Base-by-base conservation (phyloP, 2,797 vertebrate species). In the Chrysocyon brachyurus region DNA sequence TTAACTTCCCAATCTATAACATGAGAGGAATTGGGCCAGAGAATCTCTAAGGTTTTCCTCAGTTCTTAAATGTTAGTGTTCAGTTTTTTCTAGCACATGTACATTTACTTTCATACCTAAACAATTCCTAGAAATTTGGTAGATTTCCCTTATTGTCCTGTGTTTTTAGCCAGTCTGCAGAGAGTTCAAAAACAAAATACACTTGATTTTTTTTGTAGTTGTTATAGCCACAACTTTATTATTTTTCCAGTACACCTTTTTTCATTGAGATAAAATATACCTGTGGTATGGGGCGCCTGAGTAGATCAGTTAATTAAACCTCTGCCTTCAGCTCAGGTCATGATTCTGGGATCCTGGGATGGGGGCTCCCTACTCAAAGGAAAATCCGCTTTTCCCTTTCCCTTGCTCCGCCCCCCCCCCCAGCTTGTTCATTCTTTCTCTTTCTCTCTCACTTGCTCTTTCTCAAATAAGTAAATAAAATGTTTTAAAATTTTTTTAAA, bases 31-130 rank as follows among this genome's bases (percentile, higher is more conserved):
- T 3, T 82, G 26, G 31, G 16, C 57, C 73, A 59, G 73, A 59
- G 24, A 57, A 52, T 82, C 14, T 57, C 79, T 54, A 66, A 40
- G n/a, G 33, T 85, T 52, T 33, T 75, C 87, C 82, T 57, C 31
- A 66, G 66, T 28, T 82, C 57, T 84, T 63, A 77, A 33, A 19
- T 72, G 56, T 73, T 72, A 90, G 21, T 16, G 24, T 59, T 72
- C 12, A 66, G 3, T 86, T 86, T 86, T 78, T 61, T 72, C 49
- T n/a, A 59, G 31, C 3, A 33, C 16, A n/a, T n/a, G 26, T 72
- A 40, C 49, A 52, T 91, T 94, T 75, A 57, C 87, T 75, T 91
- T 77, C 66, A 68, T 87, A 75, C 64, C 66, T 91, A 14, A 11
- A 49, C 6, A 90, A 26, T n/a, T 87, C n/a, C 68, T 91, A 46